Evolutionary conservation across 2,797 vertebrate species (phyloP), one percentile per base, ranked within the genome.

Genomic region (Nannoperca obscura): DNA sequence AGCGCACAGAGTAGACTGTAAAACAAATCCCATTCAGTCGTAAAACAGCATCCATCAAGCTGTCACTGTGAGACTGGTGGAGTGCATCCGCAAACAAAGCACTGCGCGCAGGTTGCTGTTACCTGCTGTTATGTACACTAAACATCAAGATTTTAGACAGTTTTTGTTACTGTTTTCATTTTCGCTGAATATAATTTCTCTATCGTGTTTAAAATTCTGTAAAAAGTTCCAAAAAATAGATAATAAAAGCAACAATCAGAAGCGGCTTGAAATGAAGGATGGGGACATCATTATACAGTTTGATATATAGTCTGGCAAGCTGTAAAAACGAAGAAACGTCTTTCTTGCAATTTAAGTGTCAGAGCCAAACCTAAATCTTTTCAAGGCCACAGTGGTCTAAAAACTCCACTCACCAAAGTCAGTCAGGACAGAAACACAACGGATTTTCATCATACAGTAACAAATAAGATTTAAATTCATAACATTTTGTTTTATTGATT

Each of bases 41-140:
- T 61, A 71, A 71, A 87, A 55, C 80, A 55, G 34, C 85, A 87
- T 86, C 79, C 78, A 89, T 89, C 82, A 89, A 82, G 27, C 82
- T 89, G 74, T 83, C 81, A 79, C 38, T 63, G 22, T 32, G 54
- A 24, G 27, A 52, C 63, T 15, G 59, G 59, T 55, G 57, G 71
- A 68, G 71, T 36, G 58, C 72, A 75, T 81, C 32, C 60, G 58
- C 65, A 61, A 68, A 80, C 30, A 63, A 47, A 64, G 54, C 63
- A 60, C 30, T 34, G 19, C 34, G 42, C 27, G 0, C 24, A 55
- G 38, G 38, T 49, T 27, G 30, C 9, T 67, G 49, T 20, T 52
- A 53, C 44, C 50, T 27, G 17, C 53, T 55, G 17, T 65, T 15
- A 66, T 49, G n/a, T 27, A 30, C 44, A n/a, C 15, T 47, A 38